Evolutionary conservation across 2,113 vertebrate genomes (phyloP).

Genomic region (Ageneiosus marmoratus): DNA sequence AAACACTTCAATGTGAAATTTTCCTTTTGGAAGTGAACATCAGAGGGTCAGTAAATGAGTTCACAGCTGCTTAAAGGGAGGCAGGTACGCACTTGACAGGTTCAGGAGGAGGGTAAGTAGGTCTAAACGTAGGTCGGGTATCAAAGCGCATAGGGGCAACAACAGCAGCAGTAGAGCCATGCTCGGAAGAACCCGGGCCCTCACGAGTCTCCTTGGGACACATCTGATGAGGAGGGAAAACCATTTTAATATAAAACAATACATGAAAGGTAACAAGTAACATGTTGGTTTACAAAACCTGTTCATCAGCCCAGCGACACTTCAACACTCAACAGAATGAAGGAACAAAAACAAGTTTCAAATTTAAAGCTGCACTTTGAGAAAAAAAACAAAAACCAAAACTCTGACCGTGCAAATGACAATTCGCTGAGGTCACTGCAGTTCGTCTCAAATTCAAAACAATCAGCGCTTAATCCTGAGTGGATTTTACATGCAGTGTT

Average conservation of each 20-base stretch:
- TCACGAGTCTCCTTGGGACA: constrained; percentile 89
- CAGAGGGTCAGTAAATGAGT: background rate
- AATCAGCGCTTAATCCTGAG: background rate
- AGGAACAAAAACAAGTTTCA: too few relatives aligned
- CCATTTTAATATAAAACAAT: background rate
- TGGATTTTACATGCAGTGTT: background rate
- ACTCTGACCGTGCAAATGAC: too few relatives aligned
- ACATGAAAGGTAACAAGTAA: background rate
- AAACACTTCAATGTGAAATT: background rate
- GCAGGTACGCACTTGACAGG: constrained; percentile 84
- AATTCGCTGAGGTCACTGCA: too few relatives aligned
- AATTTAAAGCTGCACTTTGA: too few relatives aligned
- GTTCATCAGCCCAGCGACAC: background rate
- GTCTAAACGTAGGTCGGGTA: constrained; percentile 85
- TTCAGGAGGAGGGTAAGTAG: constrained; percentile 80
- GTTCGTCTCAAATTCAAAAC: too few relatives aligned
- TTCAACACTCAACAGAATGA: background rate
- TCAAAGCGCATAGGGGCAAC: constrained; percentile 86
- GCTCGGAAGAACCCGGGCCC: constrained; percentile 74
- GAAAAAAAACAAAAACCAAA: too few relatives aligned
- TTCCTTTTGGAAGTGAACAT: background rate
- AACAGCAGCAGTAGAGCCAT: constrained; percentile 74
- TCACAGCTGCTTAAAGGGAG: background rate
- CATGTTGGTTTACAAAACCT: background rate
- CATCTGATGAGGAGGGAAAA: constrained; percentile 79